A percentile compares a stretch with the other conserved stretches of the same genome.
phyloP scores from a whole-genome alignment of 2,888 invertebrate species.

The Pollenia angustigena region DNA sequence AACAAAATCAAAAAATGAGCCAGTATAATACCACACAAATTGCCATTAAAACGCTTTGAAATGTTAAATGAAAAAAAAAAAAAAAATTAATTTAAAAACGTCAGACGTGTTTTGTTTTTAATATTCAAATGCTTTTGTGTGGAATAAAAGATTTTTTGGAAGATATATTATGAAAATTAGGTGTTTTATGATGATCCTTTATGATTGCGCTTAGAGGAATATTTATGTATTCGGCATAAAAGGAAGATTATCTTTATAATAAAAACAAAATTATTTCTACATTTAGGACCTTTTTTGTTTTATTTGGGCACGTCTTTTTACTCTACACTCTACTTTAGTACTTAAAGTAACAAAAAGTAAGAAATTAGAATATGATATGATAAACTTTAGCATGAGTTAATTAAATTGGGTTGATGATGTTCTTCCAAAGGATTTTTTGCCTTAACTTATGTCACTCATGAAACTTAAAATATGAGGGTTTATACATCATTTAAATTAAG shows the following conservation, averaged over 20 bases:
- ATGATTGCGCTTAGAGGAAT: not conserved
- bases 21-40: not conserved
- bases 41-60: not conserved
- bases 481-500: too few relatives aligned
- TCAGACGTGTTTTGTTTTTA: not conserved
- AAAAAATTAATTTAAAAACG: not conserved
- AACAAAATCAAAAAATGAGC: not conserved
- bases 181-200: conserved; percentile 12
- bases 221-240: not conserved
- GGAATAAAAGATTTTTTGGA: not conserved
- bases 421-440: too few relatives aligned
- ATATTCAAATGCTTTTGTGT: not conserved
- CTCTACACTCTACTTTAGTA: too few relatives aligned
- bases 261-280: not conserved
- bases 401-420: too few relatives aligned
- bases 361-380: too few relatives aligned
- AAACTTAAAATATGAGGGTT: too few relatives aligned
- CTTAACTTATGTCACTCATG: too few relatives aligned
- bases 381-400: too few relatives aligned
- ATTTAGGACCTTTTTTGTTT: not conserved
- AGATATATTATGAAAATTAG: not conserved
- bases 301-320: too few relatives aligned
- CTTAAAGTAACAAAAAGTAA: too few relatives aligned
- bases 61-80: not conserved
- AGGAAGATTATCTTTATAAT: not conserved